Evolutionary conservation across 1,140 invertebrate genomes (phyloP), one percentile per base, ranked within the genome.

Genomic region (Sminthurides bifidus): DNA sequence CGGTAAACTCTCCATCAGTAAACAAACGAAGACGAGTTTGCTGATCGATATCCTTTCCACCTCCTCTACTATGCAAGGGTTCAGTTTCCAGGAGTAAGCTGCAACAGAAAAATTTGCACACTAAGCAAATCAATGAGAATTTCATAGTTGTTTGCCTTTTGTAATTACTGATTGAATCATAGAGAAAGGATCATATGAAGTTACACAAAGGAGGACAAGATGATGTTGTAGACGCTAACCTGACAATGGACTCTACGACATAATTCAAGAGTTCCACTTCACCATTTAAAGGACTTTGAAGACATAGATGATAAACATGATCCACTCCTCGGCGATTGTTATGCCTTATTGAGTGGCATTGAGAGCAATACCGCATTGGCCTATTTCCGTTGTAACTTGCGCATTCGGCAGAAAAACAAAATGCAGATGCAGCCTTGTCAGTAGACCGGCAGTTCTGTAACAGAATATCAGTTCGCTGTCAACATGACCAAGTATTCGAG

Each of bases 341-440:
- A 70, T 94, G 90, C 0, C 88, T 77, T 69, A 85, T 87, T 64
- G 83, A 84, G 71, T 92, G 86, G 68, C 89, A 93, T 69, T 90
- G 87, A 61, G 79, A 76, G 71, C 91, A 99, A 71, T 63, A 63
- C 29, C 90, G 80, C 56, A 94, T 93, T 14, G 95, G 95, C 69
- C 89, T 84, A 69, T 94, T 93, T 21, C 87, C 84, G 72, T 98
- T 98, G 65, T 89, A 92, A 69, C 85, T 90, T 15, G 90, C 89
- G 73, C 95, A 99, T 72, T 97, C 93, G 37, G 84, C 85, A 12
- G 90, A 90, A 73, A 98, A 98, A 69, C 95, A 99, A 27, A 95
- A 92, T 17, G 87, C 90, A 49, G 92, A 83, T 1, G 93, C 92
- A n/a, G 86, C 82, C 70, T 95, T 95, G 58, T 95, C 88, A 10